Evolutionary conservation across 2,113 vertebrate genomes (phyloP), one percentile per base, ranked within the genome.

Genomic region (Anseranas semipalmata): DNA sequence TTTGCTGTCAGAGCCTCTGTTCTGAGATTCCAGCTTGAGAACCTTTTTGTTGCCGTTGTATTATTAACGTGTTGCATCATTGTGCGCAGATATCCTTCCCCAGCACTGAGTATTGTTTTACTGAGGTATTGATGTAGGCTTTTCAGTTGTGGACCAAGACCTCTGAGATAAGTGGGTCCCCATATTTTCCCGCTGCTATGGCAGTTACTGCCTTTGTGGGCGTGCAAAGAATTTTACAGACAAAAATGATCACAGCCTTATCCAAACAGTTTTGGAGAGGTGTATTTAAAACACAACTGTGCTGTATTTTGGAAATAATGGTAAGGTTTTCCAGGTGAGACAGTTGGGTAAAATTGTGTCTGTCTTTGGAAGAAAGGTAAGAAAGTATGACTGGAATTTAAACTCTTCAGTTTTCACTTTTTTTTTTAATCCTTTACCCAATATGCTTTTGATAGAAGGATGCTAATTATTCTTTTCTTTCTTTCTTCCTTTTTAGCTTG

Each of bases 401-500:
- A 77, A 55, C 15, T 39, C 62, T 53, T 33, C 30, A 37, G 19
- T 41, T 6, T 72, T 82, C 15, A 59, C 2, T 33, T 22, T 5
- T n/a, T 21, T 58, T 41, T 68, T 28, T 52, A 9, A 37, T 32
- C 6, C 48, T 74, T 95, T 70, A 74, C 37, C 48, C 12, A 56
- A 19, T 60, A 33, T 35, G 7, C 12, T 68, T 83, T 86, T 80
- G 37, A 45, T 80, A 25, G 10, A 79, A 59, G 10, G 3, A 66
- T 76, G 10, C 68, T 89, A 81, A 96, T 56, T 85, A 2, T 76
- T 46, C 24, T 62, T 75, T 60, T 97, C 80, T 89, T 91, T 2
- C 46, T 72, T 93, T 96, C 73, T 96, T 93, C 74, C 24, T 39
- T 86, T 98, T 56, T 97, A 99, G 99, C 97, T 99, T 94, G 99